Conservation (phyloP, 2,797 vertebrate genomes). For the Muraenolepis orangiensis region DNA sequence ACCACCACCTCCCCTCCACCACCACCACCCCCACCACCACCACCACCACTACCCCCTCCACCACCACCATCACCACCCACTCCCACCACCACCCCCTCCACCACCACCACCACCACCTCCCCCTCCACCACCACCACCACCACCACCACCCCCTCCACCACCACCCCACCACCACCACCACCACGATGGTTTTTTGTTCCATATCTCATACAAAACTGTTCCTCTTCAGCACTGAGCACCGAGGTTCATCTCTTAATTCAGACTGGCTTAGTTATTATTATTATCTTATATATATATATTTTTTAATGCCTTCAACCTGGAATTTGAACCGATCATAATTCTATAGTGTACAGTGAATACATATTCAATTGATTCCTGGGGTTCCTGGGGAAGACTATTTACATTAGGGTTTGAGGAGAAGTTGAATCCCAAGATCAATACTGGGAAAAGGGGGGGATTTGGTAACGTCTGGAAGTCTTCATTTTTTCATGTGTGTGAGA, state of each 20-base stretch:
- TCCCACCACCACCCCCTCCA: too few species aligned
- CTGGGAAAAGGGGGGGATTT: slow-evolving; percentile 19
- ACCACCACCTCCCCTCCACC: neutral
- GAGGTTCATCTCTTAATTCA: neutral
- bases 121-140: too few species aligned
- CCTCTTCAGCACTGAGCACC: neutral
- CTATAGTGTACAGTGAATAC: neutral
- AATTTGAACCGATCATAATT: slow-evolving; percentile 11
- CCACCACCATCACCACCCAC: slow-evolving; percentile 19
- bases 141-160: neutral
- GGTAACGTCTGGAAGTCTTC: slow-evolving; percentile 10
- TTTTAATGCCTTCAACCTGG: neutral
- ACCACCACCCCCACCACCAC: too few species aligned
- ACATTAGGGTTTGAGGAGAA: slow-evolving; percentile 8
- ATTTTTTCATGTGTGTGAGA: neutral
- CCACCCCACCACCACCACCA: too few species aligned
- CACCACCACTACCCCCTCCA: slow-evolving; percentile 2
- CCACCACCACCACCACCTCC: too few species aligned
- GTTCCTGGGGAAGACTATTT: neutral
- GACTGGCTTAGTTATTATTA: too few species aligned
- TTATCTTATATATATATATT: too few species aligned
- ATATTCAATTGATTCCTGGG: neutral
- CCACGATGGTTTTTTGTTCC: neutral
- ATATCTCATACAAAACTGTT: neutral
- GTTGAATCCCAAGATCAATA: slow-evolving; percentile 39